phyloP scores from a whole-genome alignment of 2,888 invertebrate species.

The Cyclophora albipunctata region DNA sequence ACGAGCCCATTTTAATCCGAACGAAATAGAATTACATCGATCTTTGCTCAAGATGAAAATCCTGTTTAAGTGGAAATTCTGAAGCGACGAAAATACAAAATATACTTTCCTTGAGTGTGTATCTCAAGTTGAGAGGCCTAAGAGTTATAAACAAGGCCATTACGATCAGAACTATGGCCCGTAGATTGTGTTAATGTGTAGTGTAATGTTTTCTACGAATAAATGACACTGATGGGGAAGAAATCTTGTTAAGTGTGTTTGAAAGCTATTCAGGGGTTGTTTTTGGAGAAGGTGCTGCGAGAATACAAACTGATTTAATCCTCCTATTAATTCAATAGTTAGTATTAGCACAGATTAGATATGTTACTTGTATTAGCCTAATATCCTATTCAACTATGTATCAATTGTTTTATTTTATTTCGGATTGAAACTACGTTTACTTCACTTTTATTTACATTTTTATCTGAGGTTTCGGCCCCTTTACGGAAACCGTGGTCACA shows the following conservation, averaged over 20 bases:
- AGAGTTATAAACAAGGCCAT: constrained; percentile 59
- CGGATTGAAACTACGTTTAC: too few relatives aligned
- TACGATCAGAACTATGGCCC: constrained; percentile 60
- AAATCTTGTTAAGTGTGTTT: background rate
- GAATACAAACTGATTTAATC: too few relatives aligned
- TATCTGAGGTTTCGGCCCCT: too few relatives aligned
- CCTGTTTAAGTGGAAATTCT: constrained; percentile 28
- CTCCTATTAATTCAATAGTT: too few relatives aligned
- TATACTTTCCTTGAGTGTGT: constrained; percentile 31
- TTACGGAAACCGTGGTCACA: too few relatives aligned
- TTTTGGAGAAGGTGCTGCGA: too few relatives aligned
- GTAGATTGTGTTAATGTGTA: constrained; percentile 57
- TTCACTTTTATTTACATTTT: too few relatives aligned
- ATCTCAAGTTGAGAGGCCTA: constrained; percentile 39
- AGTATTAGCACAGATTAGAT: too few relatives aligned
- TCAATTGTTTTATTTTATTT: too few relatives aligned
- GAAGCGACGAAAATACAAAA: constrained; percentile 23
- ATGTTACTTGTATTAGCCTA: too few relatives aligned
- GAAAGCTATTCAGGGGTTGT: too few relatives aligned
- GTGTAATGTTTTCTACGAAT: constrained; percentile 39
- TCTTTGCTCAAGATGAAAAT: constrained; percentile 38
- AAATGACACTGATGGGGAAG: constrained; percentile 30
- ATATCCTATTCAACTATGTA: too few relatives aligned
- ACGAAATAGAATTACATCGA: constrained; percentile 46
- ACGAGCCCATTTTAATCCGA: constrained; percentile 51